These are phyloP conservation scores for Eretmochelys imbricata DNA, from an alignment of 2,113 vertebrate species.

Conservation along the genomic window DNA sequence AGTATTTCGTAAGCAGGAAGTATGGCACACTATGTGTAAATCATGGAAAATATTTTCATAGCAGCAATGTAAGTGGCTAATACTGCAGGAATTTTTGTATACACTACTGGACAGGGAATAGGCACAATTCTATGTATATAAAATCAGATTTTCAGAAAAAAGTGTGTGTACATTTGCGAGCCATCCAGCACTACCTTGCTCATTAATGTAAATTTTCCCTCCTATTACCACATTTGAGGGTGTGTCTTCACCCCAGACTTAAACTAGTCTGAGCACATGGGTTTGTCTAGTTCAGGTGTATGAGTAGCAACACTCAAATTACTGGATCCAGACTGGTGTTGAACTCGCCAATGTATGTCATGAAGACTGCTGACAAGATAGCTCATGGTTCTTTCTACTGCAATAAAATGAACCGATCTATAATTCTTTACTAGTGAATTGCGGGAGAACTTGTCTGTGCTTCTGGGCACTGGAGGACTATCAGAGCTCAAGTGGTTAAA, in stretches of 20 bases:
- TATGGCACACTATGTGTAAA: background rate
- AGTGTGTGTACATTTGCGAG: background rate
- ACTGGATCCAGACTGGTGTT: background rate
- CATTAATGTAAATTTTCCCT: background rate
- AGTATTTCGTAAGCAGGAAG: background rate
- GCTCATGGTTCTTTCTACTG: rapidly evolving
- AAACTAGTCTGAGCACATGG: no score
- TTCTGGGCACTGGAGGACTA: background rate
- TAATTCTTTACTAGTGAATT: rapidly evolving
- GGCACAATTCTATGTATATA: background rate
- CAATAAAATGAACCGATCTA: background rate
- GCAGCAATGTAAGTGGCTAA: background rate
- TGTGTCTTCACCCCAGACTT: conserved; percentile 2
- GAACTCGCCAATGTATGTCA: background rate
- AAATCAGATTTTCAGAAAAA: rapidly evolving
- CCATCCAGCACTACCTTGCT: background rate
- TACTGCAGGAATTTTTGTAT: background rate
- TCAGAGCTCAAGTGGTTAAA: rapidly evolving
- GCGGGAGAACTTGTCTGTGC: background rate
- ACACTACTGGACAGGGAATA: rapidly evolving
- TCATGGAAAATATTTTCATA: background rate
- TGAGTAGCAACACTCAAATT: background rate
- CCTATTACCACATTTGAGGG: background rate
- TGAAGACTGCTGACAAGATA: background rate
- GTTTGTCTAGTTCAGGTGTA: background rate